A percentile compares a stretch with the other conserved stretches of the same genome.
Conservation (phyloP, 2,113 vertebrate species). For the Spheniscus mendiculus region DNA sequence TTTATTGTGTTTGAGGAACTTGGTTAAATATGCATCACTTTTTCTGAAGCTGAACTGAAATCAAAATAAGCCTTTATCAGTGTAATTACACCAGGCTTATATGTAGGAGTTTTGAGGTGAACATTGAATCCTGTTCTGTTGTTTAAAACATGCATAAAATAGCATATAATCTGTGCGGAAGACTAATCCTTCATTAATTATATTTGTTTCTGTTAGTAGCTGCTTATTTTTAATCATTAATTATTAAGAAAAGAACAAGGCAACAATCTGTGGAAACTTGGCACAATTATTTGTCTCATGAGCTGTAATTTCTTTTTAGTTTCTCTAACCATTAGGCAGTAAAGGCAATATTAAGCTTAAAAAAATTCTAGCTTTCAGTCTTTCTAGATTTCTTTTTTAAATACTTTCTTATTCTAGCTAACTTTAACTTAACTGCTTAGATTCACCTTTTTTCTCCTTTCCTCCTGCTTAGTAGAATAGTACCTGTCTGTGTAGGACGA, state of each 20-base stretch:
- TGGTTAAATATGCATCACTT: slow-evolving; percentile 67
- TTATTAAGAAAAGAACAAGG: slow-evolving; percentile 14
- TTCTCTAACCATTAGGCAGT: neutral
- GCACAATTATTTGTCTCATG: neutral
- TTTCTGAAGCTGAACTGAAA: slow-evolving; percentile 57
- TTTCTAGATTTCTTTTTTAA: neutral
- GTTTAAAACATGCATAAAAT: neutral
- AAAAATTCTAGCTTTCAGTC: neutral
- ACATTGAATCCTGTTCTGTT: neutral
- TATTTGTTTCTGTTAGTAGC: neutral
- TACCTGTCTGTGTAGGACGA: neutral
- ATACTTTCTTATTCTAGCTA: neutral
- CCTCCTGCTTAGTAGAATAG: neutral
- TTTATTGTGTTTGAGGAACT: slow-evolving; percentile 48
- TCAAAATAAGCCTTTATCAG: slow-evolving; percentile 66
- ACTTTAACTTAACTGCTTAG: neutral
- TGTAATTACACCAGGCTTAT: slow-evolving; percentile 63
- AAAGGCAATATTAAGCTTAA: neutral
- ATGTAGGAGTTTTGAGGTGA: slow-evolving; percentile 25
- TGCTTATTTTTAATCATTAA: neutral
- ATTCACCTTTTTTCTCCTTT: neutral
- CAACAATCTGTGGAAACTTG: neutral
- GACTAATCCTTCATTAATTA: slow-evolving; percentile 40
- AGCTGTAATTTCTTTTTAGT: neutral
- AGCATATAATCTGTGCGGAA: neutral